Base-by-base conservation (phyloP, 2,888 invertebrate species). In the Belgica antarctica region DNA sequence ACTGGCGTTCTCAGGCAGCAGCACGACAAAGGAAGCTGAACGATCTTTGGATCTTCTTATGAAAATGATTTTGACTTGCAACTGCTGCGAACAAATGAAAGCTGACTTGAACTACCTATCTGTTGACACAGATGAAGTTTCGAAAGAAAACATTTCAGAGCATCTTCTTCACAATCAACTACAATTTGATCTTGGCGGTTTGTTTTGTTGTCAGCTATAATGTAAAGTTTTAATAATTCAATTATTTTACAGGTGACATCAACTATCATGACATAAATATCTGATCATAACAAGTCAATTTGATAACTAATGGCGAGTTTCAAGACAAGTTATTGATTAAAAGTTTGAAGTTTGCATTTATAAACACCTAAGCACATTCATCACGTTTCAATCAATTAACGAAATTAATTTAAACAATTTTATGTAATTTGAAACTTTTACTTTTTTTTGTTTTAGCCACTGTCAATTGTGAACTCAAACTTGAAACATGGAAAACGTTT, bases 401-500 rank as follows among this genome's bases (percentile, higher is more conserved):
- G n/a, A n/a, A n/a, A n/a, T n/a, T n/a, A n/a, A n/a, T n/a, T n/a
- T n/a, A n/a, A n/a, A n/a, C n/a, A n/a, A n/a, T n/a, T n/a, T n/a
- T n/a, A n/a, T n/a, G n/a, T n/a, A n/a, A n/a, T n/a, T n/a, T n/a
- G n/a, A n/a, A n/a, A n/a, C n/a, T n/a, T n/a, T n/a, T n/a, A n/a
- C n/a, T n/a, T n/a, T n/a, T n/a, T n/a, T n/a, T n/a, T n/a, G n/a
- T n/a, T n/a, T n/a, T n/a, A n/a, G n/a, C n/a, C n/a, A n/a, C n/a
- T n/a, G n/a, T n/a, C n/a, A n/a, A n/a, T n/a, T n/a, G n/a, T 47
- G n/a, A 34, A 34, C 10, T 34, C 34, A 34, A 8, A 7, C 34
- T 34, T 34, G 5, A 52, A 52, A 4, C 8, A 61, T 61, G 61
- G 61, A 61, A 25, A 61, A 61, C 15, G 7, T 61, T 25, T 61